Evolutionary conservation across 2,113 vertebrate species (phyloP).

Genomic region (Physeter macrocephalus): DNA sequence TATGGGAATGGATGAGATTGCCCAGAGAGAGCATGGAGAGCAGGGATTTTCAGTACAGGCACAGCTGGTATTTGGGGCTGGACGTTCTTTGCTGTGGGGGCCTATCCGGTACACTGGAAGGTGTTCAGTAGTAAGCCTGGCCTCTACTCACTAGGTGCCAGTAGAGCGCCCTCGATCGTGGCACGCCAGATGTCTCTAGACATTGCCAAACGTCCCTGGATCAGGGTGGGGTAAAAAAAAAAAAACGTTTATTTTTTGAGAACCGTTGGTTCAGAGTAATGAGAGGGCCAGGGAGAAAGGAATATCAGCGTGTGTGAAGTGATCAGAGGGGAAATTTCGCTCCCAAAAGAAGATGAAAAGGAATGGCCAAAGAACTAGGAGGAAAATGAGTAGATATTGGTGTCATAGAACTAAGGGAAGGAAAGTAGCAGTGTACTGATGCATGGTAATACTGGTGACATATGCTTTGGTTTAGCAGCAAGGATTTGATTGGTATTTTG

Average conservation of each 20-base stretch:
- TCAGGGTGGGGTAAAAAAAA: neutral
- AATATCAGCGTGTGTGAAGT: neutral
- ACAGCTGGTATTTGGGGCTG: neutral
- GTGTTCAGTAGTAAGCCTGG: neutral
- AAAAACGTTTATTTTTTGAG: neutral
- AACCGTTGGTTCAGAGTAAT: neutral
- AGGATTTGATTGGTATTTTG: neutral
- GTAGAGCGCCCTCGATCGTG: neutral
- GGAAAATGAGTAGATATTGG: neutral
- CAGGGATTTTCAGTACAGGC: neutral
- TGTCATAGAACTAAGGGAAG: neutral
- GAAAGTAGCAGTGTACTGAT: neutral
- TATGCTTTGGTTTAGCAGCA: neutral
- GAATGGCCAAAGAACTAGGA: neutral
- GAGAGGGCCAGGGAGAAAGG: neutral
- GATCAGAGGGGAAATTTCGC: neutral
- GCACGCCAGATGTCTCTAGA: neutral
- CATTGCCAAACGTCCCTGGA: neutral
- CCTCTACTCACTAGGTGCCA: neutral
- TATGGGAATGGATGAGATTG: neutral
- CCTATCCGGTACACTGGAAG: neutral
- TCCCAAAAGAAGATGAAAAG: neutral
- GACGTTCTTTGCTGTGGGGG: neutral
- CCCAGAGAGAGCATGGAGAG: neutral
- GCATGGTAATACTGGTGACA: neutral